These are phyloP conservation scores for Cyphotilapia sp. DNA, from an alignment of 2,113 vertebrate genomes.

Conservation along the genomic window DNA sequence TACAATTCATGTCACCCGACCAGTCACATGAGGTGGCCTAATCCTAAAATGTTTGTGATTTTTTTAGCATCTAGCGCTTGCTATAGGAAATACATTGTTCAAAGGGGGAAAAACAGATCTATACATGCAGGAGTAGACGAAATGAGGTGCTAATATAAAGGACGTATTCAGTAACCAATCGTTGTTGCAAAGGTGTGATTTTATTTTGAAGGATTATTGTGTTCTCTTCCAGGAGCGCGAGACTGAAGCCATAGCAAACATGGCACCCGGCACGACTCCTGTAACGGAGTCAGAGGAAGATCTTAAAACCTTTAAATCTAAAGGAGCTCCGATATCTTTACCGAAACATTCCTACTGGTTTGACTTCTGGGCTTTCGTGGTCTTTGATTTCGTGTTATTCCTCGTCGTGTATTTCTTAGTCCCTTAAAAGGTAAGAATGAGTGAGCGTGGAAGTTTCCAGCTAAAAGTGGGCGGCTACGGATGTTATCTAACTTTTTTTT, in stretches of 20 bases:
- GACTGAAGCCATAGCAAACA: neutral
- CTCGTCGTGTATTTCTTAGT: conserved; percentile 69
- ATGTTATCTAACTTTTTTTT: neutral
- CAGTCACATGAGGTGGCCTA: neutral
- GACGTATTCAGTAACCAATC: neutral
- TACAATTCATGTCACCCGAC: accelerated
- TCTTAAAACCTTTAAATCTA: neutral
- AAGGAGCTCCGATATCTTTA: neutral
- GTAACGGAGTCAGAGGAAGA: neutral
- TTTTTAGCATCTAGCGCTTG: neutral
- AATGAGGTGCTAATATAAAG: neutral
- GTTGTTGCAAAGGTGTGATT: neutral
- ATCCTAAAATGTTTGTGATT: neutral
- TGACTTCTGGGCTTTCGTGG: conserved; percentile 82
- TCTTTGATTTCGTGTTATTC: conserved; percentile 79
- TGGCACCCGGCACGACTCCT: neutral
- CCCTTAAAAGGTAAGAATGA: conserved; percentile 62
- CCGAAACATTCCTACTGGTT: conserved; percentile 86
- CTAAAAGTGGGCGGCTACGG: conserved; percentile 22
- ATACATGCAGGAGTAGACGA: neutral
- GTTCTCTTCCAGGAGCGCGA: neutral
- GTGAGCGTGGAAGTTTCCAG: neutral
- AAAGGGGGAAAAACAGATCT: accelerated
- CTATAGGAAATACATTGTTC: neutral
- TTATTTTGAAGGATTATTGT: conserved; percentile 5